phyloP scores from a whole-genome alignment of 1,140 invertebrate genomes.

The Prorops nasuta region DNA sequence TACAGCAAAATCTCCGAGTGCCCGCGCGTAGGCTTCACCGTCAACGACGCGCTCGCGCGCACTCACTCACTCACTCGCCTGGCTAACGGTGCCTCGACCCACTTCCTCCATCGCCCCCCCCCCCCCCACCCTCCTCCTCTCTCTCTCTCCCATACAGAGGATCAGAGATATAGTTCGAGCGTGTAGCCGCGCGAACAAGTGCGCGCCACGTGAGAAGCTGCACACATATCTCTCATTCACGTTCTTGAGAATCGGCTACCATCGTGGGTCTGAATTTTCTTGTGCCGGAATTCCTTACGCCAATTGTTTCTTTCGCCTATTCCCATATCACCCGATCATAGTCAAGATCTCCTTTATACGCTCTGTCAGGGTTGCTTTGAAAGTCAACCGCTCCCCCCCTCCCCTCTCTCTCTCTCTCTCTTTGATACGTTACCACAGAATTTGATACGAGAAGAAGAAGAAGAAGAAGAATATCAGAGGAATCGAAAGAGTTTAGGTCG shows the following conservation, averaged over 20 bases:
- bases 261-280: background rate
- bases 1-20: conserved; percentile 44
- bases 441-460: too few relatives aligned
- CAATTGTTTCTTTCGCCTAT: too few relatives aligned
- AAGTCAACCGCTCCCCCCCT: background rate
- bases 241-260: too few relatives aligned
- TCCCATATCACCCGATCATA: too few relatives aligned
- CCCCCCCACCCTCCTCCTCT: background rate
- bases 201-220: conserved; percentile 2
- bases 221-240: background rate
- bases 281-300: too few relatives aligned
- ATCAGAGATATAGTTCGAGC: conserved; percentile 24
- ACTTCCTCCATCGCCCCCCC: conserved; percentile 38
- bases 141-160: background rate
- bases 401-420: background rate
- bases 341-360: too few relatives aligned
- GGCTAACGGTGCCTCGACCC: conserved; percentile 52
- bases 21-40: conserved; percentile 33
- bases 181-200: conserved; percentile 22
- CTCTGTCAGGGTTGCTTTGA: too few relatives aligned
- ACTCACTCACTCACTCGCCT: background rate
- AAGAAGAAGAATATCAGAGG: background rate
- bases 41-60: background rate
- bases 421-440: too few relatives aligned
- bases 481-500: too few relatives aligned